These are phyloP conservation scores for Anguilla anguilla DNA, from an alignment of 2,797 vertebrate genomes.

Conservation along the genomic window DNA sequence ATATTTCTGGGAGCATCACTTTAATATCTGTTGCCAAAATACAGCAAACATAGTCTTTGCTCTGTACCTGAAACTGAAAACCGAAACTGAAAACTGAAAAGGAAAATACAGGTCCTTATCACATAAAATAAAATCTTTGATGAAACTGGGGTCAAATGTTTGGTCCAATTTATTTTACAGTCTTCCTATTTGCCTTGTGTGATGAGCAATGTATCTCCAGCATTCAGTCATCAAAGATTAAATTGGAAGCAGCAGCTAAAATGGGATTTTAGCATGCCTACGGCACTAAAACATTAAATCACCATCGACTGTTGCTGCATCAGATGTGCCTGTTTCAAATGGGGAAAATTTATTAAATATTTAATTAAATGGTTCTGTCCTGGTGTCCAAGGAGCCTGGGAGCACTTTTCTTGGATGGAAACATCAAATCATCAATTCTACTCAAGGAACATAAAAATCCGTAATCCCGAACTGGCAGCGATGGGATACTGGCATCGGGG, in stretches of 20 bases:
- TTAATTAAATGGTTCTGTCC: background rate
- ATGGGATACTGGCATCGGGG: background rate
- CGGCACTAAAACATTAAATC: constrained; percentile 1
- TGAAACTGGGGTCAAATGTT: background rate
- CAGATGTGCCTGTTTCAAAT: constrained; percentile 1
- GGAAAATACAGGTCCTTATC: background rate
- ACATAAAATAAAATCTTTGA: background rate
- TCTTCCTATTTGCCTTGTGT: background rate
- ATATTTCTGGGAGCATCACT: background rate
- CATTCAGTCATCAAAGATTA: constrained; percentile 15
- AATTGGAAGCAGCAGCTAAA: background rate
- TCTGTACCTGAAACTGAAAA: background rate
- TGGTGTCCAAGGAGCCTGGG: background rate
- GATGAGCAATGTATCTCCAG: background rate
- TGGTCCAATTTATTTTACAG: background rate
- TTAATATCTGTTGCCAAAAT: background rate
- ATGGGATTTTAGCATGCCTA: constrained; percentile 24
- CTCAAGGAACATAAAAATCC: constrained; percentile 10
- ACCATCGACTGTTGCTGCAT: background rate
- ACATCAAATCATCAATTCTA: background rate
- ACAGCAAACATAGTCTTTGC: background rate
- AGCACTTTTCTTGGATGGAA: constrained; percentile 6
- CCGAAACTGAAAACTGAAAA: background rate
- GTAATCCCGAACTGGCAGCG: background rate
- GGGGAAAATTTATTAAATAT: background rate